Evolutionary conservation across 2,797 vertebrate species (phyloP).

Genomic region (Rhynchotus rufescens): DNA sequence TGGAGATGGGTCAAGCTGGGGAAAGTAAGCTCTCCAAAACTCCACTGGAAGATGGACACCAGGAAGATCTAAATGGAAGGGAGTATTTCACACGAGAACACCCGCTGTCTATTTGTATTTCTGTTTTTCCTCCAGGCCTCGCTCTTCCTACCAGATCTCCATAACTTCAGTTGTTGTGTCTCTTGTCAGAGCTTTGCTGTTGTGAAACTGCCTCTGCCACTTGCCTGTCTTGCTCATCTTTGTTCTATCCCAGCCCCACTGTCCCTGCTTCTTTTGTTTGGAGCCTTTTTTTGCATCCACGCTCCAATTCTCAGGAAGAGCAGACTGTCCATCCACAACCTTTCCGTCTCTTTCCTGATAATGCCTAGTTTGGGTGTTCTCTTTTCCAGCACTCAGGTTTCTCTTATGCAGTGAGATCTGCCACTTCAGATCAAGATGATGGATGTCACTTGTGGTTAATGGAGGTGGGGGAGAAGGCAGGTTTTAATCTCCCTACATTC

Average conservation of each 20-base stretch:
- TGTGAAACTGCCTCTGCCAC: background rate
- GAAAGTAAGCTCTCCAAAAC: background rate
- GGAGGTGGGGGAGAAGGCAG: background rate
- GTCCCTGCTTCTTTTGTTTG: background rate
- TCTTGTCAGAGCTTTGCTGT: background rate
- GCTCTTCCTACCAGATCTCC: background rate
- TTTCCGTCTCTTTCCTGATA: background rate
- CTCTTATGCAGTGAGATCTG: background rate
- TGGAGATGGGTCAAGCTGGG: background rate
- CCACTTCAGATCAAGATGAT: background rate
- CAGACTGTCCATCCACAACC: accelerated
- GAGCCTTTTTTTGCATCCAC: background rate
- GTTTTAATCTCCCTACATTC: background rate
- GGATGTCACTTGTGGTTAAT: background rate
- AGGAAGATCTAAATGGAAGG: background rate
- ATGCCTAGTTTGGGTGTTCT: accelerated
- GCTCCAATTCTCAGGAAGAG: background rate
- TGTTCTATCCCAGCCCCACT: background rate
- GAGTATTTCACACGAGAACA: background rate
- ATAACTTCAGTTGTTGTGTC: background rate
- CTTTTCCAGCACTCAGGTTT: background rate
- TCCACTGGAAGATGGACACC: background rate
- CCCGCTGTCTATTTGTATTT: background rate
- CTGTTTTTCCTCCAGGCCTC: background rate
- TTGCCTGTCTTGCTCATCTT: background rate